phyloP scores from a whole-genome alignment of 2,113 vertebrate species.

The Nipponia nippon region DNA sequence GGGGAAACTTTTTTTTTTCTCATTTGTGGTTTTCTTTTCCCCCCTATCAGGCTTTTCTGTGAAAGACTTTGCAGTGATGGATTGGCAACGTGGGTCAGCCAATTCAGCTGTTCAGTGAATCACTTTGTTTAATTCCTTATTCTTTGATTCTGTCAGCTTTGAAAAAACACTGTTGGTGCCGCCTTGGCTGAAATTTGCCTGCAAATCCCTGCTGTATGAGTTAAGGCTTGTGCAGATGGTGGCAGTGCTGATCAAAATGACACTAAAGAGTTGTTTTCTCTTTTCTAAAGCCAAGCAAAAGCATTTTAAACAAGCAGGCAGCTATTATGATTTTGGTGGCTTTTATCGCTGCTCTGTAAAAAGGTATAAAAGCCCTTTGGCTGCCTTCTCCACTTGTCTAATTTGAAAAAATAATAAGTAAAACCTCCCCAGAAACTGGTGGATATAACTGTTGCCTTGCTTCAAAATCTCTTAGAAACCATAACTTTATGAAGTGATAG shows the following conservation, averaged over 20 bases:
- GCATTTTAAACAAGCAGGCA: neutral
- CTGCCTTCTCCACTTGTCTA: neutral
- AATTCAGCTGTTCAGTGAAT: neutral
- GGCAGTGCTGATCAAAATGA: constrained; percentile 28
- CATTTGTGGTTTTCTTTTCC: neutral
- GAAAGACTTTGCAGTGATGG: neutral
- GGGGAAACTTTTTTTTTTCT: neutral
- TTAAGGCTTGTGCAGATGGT: constrained; percentile 25
- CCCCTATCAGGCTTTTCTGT: neutral
- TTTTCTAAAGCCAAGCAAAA: constrained; percentile 5
- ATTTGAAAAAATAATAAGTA: neutral
- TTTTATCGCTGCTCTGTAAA: neutral
- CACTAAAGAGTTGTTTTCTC: neutral
- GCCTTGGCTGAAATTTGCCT: neutral
- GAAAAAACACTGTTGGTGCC: neutral
- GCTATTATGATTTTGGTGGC: neutral
- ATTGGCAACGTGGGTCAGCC: neutral
- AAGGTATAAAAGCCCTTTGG: neutral
- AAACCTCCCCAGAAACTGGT: neutral
- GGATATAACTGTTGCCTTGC: neutral
- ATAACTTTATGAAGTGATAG: neutral
- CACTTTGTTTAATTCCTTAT: constrained; percentile 18
- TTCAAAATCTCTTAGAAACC: neutral
- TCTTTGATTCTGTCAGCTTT: neutral
- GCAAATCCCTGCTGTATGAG: neutral